phyloP scores from a whole-genome alignment of 1,140 invertebrate species.

The Drosophila mayri region DNA sequence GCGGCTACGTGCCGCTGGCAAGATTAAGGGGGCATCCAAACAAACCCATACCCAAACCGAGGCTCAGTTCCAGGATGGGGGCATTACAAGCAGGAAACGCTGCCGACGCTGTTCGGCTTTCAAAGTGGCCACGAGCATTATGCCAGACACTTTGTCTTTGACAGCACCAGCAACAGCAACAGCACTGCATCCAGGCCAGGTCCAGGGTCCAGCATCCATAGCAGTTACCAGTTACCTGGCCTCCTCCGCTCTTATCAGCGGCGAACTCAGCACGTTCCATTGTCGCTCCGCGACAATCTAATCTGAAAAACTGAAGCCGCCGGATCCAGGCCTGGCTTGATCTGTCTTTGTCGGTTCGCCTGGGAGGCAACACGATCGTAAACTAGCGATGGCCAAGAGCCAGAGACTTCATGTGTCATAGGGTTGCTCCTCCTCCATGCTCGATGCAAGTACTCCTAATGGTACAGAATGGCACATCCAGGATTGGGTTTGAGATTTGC shows the following conservation, averaged over 20 bases:
- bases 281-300: conserved; percentile 72
- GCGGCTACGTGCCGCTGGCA: conserved; percentile 65
- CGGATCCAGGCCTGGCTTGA: conserved; percentile 12
- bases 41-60: background rate
- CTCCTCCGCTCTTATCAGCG: conserved; percentile 66
- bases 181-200: conserved; percentile 9
- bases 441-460: background rate
- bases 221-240: conserved; percentile 5
- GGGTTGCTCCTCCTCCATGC: background rate
- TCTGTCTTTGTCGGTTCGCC: conserved; percentile 18
- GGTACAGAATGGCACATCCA: background rate
- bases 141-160: conserved; percentile 81
- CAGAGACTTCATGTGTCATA: conserved; percentile 30
- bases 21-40: conserved; percentile 62
- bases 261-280: conserved; percentile 77
- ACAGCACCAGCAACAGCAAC: conserved; percentile 48
- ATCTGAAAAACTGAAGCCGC: conserved; percentile 55
- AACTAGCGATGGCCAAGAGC: conserved; percentile 13
- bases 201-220: background rate
- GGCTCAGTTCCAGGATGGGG: background rate
- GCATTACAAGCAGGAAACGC: conserved; percentile 78
- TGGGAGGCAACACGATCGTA: conserved; percentile 30
- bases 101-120: conserved; percentile 72
- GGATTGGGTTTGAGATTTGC: background rate
- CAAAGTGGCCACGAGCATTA: conserved; percentile 76